These are phyloP conservation scores for Anastrepha ludens DNA, from an alignment of 1,140 invertebrate species.

Conservation along the genomic window DNA sequence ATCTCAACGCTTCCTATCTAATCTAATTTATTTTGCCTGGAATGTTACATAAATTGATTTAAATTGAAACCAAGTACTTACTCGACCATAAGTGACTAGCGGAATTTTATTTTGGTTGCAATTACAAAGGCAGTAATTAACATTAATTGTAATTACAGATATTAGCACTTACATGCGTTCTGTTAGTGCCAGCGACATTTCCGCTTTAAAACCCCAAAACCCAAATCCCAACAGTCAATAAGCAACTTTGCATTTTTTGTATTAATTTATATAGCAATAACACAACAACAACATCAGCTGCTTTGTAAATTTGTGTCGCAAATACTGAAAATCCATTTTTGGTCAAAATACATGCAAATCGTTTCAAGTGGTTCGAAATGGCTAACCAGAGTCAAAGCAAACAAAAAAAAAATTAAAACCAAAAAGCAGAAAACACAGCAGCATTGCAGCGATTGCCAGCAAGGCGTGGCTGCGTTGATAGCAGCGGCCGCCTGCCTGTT, in stretches of 20 bases:
- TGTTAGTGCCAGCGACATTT: background rate
- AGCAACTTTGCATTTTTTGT: conserved; percentile 8
- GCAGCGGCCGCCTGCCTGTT: conserved; percentile 6
- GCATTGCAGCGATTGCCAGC: background rate
- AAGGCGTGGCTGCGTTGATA: background rate
- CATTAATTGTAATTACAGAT: conserved; percentile 38
- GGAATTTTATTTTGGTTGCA: conserved; percentile 13
- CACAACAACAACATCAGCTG: background rate
- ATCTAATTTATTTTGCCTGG: background rate
- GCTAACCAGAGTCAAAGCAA: background rate
- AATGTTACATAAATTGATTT: background rate
- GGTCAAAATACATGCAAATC: conserved; percentile 44
- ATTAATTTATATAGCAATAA: background rate
- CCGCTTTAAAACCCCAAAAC: background rate
- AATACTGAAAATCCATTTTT: conserved; percentile 31
- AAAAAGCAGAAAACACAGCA: conserved; percentile 16
- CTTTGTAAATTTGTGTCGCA: conserved; percentile 7
- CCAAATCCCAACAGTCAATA: conserved; percentile 41
- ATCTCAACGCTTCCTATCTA: background rate
- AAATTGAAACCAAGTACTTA: conserved; percentile 32
- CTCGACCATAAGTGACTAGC: conserved; percentile 19
- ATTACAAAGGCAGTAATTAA: conserved; percentile 39
- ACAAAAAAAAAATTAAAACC: background rate
- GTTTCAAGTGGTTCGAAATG: conserved; percentile 3
- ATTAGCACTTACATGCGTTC: background rate